Percentiles rank a stretch among this genome's conserved stretches.
These are phyloP conservation scores for Scaptomyza parva DNA, from an alignment of 2,888 invertebrate genomes.

Conservation along the genomic window DNA sequence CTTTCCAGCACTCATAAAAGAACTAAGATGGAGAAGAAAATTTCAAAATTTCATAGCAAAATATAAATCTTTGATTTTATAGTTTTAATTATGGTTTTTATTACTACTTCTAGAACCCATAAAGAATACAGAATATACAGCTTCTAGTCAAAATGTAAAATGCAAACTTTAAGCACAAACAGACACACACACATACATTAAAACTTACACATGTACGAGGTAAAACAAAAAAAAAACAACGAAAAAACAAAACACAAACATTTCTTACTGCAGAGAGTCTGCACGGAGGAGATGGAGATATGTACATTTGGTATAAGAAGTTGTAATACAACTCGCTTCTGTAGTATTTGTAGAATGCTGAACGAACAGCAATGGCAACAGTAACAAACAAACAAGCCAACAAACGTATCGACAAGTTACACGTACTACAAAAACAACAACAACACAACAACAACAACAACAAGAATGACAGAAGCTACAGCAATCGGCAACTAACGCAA, in stretches of 20 bases:
- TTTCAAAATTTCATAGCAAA: too few species aligned
- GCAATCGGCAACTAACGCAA: slow-evolving; percentile 72
- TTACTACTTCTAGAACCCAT: background rate
- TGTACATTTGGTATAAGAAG: slow-evolving; percentile 60
- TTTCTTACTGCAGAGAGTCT: slow-evolving; percentile 49
- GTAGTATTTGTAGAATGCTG: slow-evolving; percentile 78
- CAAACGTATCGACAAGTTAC: slow-evolving; percentile 60
- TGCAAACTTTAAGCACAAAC: background rate
- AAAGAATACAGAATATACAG: slow-evolving; percentile 1
- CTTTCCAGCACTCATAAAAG: background rate
- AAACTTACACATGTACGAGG: background rate
- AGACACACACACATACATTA: background rate
- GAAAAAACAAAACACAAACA: slow-evolving; percentile 1
- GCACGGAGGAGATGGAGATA: slow-evolving; percentile 22
- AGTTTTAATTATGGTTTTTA: background rate
- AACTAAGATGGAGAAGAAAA: too few species aligned
- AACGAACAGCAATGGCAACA: slow-evolving; percentile 28
- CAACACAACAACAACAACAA: slow-evolving; percentile 39
- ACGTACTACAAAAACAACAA: slow-evolving; percentile 54
- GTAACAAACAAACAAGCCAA: slow-evolving; percentile 43
- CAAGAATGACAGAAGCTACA: slow-evolving; percentile 50
- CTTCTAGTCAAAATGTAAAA: slow-evolving; percentile 17
- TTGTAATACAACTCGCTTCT: slow-evolving; percentile 75
- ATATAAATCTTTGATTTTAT: background rate
- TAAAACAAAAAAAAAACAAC: background rate